Conservation (phyloP, 2,113 vertebrate species). For the Hemicordylus capensis region DNA sequence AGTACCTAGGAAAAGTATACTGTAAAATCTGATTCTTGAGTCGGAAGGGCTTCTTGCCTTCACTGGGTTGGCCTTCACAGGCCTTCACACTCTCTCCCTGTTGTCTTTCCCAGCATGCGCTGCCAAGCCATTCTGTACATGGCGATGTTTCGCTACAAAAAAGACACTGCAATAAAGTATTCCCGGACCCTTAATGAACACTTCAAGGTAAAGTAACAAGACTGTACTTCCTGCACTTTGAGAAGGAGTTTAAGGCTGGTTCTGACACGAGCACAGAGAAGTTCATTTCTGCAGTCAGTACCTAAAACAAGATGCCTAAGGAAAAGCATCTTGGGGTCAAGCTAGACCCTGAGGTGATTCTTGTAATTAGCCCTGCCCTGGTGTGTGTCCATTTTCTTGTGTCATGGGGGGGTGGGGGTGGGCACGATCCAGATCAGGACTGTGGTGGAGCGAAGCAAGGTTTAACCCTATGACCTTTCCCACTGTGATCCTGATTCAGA, state of each 20-base stretch:
- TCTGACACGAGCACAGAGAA: background rate
- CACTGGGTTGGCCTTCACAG: background rate
- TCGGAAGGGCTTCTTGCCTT: background rate
- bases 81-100: background rate
- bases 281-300: background rate
- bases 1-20: background rate
- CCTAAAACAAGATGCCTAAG: background rate
- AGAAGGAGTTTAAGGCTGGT: background rate
- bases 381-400: too few species aligned
- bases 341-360: too few species aligned
- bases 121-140: conserved; percentile 93
- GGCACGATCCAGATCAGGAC: too few species aligned
- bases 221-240: background rate
- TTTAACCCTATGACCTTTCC: too few species aligned
- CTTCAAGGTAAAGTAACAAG: conserved; percentile 81
- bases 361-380: too few species aligned
- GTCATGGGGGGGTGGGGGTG: too few species aligned
- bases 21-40: background rate
- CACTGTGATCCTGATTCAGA: too few species aligned
- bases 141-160: conserved; percentile 91
- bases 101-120: conserved; percentile 80
- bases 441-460: too few species aligned
- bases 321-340: background rate
- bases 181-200: conserved; percentile 89
- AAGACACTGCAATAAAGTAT: conserved; percentile 88